Evolutionary conservation across 2,888 invertebrate species (phyloP).

Genomic region (Cheiracanthium punctorium): DNA sequence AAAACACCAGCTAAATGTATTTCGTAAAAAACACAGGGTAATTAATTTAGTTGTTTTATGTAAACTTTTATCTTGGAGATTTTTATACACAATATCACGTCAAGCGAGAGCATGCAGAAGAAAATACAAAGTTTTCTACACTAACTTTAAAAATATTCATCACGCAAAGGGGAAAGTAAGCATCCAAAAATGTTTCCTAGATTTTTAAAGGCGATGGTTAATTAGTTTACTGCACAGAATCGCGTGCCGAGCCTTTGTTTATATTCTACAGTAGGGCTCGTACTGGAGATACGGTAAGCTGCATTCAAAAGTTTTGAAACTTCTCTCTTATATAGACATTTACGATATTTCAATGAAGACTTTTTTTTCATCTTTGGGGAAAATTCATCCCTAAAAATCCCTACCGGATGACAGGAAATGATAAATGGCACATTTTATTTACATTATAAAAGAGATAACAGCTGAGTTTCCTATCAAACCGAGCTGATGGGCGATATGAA

Average conservation of each 20-base stretch:
- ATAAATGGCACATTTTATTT: slow-evolving; percentile 13
- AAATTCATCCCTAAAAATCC: neutral
- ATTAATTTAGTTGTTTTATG: no score
- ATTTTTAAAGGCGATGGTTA: neutral
- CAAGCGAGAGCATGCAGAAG: neutral
- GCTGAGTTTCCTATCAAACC: neutral
- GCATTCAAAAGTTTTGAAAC: neutral
- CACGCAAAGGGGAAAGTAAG: neutral
- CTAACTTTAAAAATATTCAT: neutral
- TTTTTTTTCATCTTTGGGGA: neutral
- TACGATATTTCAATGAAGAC: neutral
- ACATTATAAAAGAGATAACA: neutral
- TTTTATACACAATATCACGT: neutral
- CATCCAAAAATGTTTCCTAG: neutral
- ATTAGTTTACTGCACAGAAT: neutral
- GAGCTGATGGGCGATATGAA: neutral
- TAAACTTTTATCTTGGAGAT: no score
- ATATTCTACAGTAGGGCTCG: neutral
- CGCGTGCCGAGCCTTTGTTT: neutral
- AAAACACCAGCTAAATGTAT: no score
- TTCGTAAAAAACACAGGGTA: no score
- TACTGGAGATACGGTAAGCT: neutral
- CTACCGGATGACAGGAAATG: neutral
- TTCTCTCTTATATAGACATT: neutral
- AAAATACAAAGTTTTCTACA: neutral